Conservation (phyloP, 2,797 vertebrate species). For the Poecilia picta region DNA sequence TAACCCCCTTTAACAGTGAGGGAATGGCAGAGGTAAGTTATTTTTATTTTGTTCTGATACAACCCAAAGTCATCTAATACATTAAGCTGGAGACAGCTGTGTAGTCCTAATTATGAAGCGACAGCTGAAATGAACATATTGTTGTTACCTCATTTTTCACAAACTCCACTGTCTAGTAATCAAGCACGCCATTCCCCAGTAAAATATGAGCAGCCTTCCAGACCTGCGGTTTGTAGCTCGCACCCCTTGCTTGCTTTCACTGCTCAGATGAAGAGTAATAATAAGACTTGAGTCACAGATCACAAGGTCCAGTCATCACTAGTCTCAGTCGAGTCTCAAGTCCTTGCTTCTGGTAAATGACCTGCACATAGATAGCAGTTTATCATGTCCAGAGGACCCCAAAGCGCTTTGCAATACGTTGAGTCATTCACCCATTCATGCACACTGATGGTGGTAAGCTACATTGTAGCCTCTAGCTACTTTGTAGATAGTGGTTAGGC, state of each 20-base stretch:
- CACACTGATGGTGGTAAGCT: neutral
- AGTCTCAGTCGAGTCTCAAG: neutral
- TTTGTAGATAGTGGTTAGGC: too few species aligned
- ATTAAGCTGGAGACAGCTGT: neutral
- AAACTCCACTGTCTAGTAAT: neutral
- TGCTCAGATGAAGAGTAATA: neutral
- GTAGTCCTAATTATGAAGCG: neutral
- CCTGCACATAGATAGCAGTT: neutral
- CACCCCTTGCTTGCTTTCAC: neutral
- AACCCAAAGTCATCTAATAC: neutral
- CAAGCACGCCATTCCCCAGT: neutral
- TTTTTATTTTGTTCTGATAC: neutral
- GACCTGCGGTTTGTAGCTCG: neutral
- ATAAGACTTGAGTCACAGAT: neutral
- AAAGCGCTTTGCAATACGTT: neutral
- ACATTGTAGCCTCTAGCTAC: too few species aligned
- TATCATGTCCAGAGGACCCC: neutral
- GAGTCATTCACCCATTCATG: neutral
- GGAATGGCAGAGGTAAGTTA: neutral
- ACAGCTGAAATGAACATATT: neutral
- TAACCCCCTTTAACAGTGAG: neutral
- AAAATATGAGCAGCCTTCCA: neutral
- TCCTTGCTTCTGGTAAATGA: neutral
- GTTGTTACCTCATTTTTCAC: neutral
- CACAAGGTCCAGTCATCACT: neutral